Evolutionary conservation across 2,113 vertebrate genomes (phyloP).

Genomic region (Ia io): DNA sequence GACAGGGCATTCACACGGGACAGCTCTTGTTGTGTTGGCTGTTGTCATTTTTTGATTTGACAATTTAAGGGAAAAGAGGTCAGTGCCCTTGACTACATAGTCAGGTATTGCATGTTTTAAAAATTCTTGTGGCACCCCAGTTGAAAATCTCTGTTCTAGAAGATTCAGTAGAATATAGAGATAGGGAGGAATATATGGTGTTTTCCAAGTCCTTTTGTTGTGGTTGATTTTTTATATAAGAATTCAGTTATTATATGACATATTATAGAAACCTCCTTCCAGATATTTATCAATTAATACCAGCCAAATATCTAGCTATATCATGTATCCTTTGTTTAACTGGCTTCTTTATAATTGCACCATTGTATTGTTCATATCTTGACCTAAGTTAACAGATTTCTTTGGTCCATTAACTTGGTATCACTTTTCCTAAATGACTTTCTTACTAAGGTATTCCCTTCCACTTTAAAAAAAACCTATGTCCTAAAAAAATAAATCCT

Average conservation of each 20-base stretch:
- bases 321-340: background rate
- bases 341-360: background rate
- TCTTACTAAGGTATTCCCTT: background rate
- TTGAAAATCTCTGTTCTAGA: background rate
- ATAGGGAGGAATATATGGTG: background rate
- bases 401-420: background rate
- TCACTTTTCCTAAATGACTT: background rate
- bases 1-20: background rate
- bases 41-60: background rate
- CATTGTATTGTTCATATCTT: background rate
- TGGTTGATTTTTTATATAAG: slow-evolving; percentile 29
- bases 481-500: background rate
- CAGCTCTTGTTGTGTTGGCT: background rate
- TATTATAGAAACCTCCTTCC: background rate
- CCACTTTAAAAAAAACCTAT: background rate
- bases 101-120: background rate
- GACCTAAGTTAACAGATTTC: background rate
- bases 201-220: background rate
- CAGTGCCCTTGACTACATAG: background rate
- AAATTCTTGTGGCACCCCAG: background rate
- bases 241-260: background rate
- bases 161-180: background rate
- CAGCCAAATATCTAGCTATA: background rate
- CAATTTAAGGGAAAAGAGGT: background rate
- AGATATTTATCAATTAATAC: background rate